phyloP scores from a whole-genome alignment of 53 echinoderm and acorn worm genomes.

The Echinometra lucunter region DNA sequence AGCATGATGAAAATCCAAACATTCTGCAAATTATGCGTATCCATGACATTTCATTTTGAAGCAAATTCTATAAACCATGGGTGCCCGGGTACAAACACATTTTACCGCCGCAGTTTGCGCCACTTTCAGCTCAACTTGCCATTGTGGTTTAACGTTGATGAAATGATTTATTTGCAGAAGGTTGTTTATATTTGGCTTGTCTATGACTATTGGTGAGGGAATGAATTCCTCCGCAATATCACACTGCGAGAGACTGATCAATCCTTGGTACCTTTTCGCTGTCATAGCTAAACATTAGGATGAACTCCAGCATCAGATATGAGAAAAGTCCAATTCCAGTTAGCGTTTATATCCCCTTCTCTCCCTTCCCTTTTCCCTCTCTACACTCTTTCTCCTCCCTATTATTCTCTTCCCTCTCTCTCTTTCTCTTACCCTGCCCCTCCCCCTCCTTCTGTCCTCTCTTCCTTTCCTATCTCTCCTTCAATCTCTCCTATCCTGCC shows the following conservation, averaged over 20 bases:
- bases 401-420: no score
- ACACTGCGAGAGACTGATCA: not conserved
- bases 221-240: not conserved
- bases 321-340: no score
- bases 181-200: not conserved
- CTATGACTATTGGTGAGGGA: not conserved
- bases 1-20: not conserved
- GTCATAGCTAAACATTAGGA: no score
- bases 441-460: no score
- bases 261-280: no score
- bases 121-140: not conserved
- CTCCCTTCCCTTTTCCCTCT: no score
- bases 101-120: not conserved
- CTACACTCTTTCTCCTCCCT: no score
- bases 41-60: not conserved
- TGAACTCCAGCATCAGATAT: no score
- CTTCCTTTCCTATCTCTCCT: no score
- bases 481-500: no score
- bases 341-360: no score
- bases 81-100: not conserved
- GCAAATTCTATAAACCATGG: not conserved
- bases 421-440: no score
- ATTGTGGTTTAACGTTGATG: not conserved
- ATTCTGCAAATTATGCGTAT: not conserved
- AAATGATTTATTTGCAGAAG: constrained; percentile 27